Evolutionary conservation across 2,888 invertebrate genomes (phyloP).

Genomic region (Steinernema carpocapsae): DNA sequence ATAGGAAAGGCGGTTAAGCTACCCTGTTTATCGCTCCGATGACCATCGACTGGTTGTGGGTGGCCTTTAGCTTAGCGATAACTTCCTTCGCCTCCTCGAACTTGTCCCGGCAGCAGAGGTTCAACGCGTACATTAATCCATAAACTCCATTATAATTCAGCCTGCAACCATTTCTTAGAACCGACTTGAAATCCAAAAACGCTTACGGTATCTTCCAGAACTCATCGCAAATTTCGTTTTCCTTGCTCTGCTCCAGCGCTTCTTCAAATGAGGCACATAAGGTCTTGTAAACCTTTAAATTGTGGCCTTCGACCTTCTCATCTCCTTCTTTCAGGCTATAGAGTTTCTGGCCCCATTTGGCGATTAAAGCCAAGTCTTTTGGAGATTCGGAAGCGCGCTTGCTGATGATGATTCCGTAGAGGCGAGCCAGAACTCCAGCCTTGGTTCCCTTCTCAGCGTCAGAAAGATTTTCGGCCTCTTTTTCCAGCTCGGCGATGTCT

Average conservation of each 20-base stretch:
- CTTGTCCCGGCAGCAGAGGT: constrained; percentile 28
- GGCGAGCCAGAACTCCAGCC: neutral
- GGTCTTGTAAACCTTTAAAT: neutral
- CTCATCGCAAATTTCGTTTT: constrained; percentile 24
- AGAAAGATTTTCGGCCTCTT: constrained; percentile 31
- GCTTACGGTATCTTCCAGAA: constrained; percentile 37
- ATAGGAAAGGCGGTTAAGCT: neutral
- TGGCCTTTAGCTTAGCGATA: neutral
- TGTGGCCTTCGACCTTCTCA: neutral
- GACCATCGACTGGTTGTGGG: neutral
- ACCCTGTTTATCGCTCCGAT: constrained; percentile 18
- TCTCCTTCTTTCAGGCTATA: neutral
- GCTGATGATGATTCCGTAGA: constrained; percentile 31
- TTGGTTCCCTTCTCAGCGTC: constrained; percentile 12
- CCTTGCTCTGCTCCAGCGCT: neutral
- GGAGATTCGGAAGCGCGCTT: constrained; percentile 22
- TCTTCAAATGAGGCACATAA: constrained; percentile 14
- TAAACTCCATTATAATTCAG: constrained; percentile 2
- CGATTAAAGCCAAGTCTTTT: constrained; percentile 1
- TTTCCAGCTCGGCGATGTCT: constrained; percentile 12
- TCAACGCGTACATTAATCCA: constrained; percentile 30
- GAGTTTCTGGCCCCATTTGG: constrained; percentile 8
- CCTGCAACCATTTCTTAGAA: constrained; percentile 26
- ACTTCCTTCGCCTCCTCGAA: constrained; percentile 20
- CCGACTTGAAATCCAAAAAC: neutral